Percentiles rank a stretch among this genome's conserved stretches.
Conservation (phyloP, 2,888 invertebrate genomes). For the Criorhina ranunculi region DNA sequence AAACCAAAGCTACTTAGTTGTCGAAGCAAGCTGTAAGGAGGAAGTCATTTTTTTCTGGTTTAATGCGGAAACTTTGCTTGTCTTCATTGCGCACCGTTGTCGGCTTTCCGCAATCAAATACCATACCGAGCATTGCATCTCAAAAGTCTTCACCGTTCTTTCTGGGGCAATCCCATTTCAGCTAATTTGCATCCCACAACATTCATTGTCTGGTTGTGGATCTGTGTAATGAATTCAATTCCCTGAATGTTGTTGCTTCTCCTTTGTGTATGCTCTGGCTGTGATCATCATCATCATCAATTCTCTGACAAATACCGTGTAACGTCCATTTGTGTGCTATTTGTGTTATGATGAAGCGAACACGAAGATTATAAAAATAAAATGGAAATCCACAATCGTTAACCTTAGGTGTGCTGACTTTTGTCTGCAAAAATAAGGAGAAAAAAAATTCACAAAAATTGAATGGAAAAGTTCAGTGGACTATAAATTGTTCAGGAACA, state of each 20-base stretch:
- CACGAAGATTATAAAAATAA: slow-evolving; percentile 58
- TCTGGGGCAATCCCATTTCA: slow-evolving; percentile 68
- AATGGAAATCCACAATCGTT: slow-evolving; percentile 58
- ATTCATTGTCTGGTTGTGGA: slow-evolving; percentile 36
- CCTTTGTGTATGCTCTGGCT: slow-evolving; percentile 19
- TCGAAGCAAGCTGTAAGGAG: slow-evolving; percentile 33
- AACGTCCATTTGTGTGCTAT: slow-evolving; percentile 41
- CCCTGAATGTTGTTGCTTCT: slow-evolving; percentile 18
- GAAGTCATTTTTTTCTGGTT: slow-evolving; percentile 71
- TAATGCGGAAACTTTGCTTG: slow-evolving; percentile 56
- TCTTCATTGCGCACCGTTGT: slow-evolving; percentile 2
- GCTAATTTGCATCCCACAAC: slow-evolving; percentile 63
- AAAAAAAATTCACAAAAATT: slow-evolving; percentile 13
- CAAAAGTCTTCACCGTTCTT: slow-evolving; percentile 21
- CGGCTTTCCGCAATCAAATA: slow-evolving; percentile 55
- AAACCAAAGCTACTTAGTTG: slow-evolving; percentile 3
- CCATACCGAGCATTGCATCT: slow-evolving; percentile 44
- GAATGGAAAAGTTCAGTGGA: slow-evolving; percentile 63
- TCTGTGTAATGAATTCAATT: slow-evolving; percentile 36
- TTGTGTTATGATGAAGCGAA: slow-evolving; percentile 37
- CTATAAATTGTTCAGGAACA: slow-evolving; percentile 52
- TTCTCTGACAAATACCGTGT: slow-evolving; percentile 34
- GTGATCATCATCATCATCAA: slow-evolving; percentile 34
- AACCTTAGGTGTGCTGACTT: slow-evolving; percentile 71
- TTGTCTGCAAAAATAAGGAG: slow-evolving; percentile 53